Base-by-base conservation (phyloP, 2,888 invertebrate genomes). In the Clunio marinus region DNA sequence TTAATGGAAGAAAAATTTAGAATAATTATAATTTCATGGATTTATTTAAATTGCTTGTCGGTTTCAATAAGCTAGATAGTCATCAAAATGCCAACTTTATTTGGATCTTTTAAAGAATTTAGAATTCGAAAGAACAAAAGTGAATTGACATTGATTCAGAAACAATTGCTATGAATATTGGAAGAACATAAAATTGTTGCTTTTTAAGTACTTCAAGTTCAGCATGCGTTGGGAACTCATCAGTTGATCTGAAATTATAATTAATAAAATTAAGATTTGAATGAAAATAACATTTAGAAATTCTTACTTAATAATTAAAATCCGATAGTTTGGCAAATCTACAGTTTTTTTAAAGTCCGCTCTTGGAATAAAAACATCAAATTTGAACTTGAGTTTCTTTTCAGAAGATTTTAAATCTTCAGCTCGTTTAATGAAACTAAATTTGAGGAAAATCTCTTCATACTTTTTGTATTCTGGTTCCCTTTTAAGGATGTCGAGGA, bases 81-180 rank as follows among this genome's bases (percentile, higher is more conserved):
- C n/a, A n/a, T n/a, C n/a, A n/a, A n/a, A n/a, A n/a, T n/a, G n/a
- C n/a, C n/a, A n/a, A n/a, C n/a, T n/a, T n/a, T n/a, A n/a, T n/a
- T n/a, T n/a, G n/a, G n/a, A n/a, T n/a, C n/a, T n/a, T n/a, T n/a
- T n/a, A n/a, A n/a, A n/a, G n/a, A n/a, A n/a, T n/a, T n/a, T n/a
- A n/a, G n/a, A n/a, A 32, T 32, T 32, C 15, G 41, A 5, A 41
- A 41, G n/a, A 15, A 15, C 63, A 20, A 27, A 27, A 63, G 15
- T 63, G 45, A 25, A 45, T 25, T 22, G 13, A 24, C 37, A 60
- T 17, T 17, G 27, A 45, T 46, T 63, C 45, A 8, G 63, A 63
- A 27, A 63, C 63, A 8, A 45, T 46, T n/a, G 63, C 63, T 15
- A 63, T 28, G 3, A 63, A 8, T 8, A 63, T 45, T 2, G 63